These are phyloP conservation scores for Macropodus opercularis DNA, from an alignment of 2,797 vertebrate genomes.

Conservation along the genomic window DNA sequence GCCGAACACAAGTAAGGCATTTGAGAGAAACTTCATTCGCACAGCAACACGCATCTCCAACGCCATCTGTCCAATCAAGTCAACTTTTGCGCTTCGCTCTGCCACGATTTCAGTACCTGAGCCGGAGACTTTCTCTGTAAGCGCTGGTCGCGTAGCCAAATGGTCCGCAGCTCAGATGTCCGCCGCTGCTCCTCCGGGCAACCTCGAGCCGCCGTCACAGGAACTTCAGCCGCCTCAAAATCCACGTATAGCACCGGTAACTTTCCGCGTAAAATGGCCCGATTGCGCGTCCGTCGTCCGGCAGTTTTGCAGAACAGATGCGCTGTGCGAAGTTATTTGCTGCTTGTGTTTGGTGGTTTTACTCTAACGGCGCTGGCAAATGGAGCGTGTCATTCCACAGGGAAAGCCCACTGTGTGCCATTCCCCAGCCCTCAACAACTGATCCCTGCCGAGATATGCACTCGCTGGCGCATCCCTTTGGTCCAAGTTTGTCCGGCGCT, in stretches of 20 bases:
- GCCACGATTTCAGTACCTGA: constrained; percentile 62
- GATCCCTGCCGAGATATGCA: constrained; percentile 63
- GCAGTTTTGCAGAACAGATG: constrained; percentile 8
- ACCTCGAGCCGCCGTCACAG: constrained; percentile 72
- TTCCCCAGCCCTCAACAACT: constrained; percentile 59
- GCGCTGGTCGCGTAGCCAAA: constrained; percentile 50
- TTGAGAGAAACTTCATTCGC: constrained; percentile 27
- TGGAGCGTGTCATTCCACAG: constrained; percentile 42
- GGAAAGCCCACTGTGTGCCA: constrained; percentile 46
- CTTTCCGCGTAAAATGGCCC: constrained; percentile 64
- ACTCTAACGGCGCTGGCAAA: constrained; percentile 26
- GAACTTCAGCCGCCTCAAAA: constrained; percentile 63
- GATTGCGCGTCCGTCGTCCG: constrained; percentile 34
- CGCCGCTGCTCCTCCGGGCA: constrained; percentile 67
- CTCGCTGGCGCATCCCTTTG: constrained; percentile 63
- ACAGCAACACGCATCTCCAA: neutral
- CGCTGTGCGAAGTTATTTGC: constrained; percentile 38
- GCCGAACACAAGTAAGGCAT: constrained; percentile 14
- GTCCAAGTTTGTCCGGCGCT: constrained; percentile 72
- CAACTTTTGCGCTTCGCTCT: constrained; percentile 36
- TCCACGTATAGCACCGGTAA: constrained; percentile 59
- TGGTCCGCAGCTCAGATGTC: constrained; percentile 47
- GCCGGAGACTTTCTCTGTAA: constrained; percentile 65
- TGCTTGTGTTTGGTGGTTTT: constrained; percentile 15
- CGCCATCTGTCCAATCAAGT: neutral